Evolutionary conservation across 2,888 invertebrate genomes (phyloP).

Genomic region (Hemaris fuciformis): DNA sequence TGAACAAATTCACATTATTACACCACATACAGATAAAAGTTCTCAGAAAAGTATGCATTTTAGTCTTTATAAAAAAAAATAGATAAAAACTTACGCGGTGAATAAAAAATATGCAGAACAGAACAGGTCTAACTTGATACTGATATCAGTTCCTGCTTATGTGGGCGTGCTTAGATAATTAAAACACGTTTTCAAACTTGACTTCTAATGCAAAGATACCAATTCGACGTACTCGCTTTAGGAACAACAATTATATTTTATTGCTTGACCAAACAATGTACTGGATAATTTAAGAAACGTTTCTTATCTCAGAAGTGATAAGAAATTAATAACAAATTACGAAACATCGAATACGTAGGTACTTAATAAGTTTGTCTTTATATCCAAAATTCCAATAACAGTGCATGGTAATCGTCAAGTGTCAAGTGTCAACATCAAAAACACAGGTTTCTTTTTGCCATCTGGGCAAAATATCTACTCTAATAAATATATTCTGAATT

Average conservation of each 20-base stretch:
- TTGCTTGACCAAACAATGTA: not conserved
- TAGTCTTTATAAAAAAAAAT: slow-evolving; percentile 12
- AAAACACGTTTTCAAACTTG: not conserved
- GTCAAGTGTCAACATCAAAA: not conserved
- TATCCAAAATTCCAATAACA: not conserved
- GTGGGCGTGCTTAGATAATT: not conserved
- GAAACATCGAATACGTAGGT: not conserved
- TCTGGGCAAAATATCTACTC: too few species aligned
- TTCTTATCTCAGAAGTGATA: not conserved
- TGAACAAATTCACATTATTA: too few species aligned
- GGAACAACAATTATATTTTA: not conserved
- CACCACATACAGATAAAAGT: too few species aligned
- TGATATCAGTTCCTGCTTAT: not conserved
- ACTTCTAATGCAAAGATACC: not conserved
- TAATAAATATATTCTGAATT: too few species aligned
- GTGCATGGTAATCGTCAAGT: not conserved
- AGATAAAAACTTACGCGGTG: not conserved
- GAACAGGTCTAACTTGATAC: not conserved
- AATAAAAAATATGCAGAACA: not conserved
- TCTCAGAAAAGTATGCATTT: not conserved
- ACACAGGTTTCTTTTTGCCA: too few species aligned
- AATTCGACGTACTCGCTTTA: not conserved
- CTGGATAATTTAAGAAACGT: not conserved
- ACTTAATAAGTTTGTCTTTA: not conserved
- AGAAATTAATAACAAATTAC: not conserved